Conservation (phyloP, 2,113 vertebrate species). For the Apeltes quadracus region DNA sequence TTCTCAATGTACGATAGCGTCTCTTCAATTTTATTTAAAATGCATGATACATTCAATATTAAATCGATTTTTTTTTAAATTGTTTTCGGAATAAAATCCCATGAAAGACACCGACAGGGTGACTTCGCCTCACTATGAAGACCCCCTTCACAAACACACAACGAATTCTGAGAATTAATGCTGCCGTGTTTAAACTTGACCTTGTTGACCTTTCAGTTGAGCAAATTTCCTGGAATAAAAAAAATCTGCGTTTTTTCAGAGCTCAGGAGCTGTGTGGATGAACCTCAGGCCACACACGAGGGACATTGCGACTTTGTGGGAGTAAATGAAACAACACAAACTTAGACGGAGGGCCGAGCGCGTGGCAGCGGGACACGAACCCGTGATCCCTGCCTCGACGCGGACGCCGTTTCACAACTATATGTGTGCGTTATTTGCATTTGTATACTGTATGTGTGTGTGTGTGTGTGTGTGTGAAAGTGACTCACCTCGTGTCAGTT, state of each 20-base stretch:
- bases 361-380: conserved; percentile 32
- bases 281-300: conserved; percentile 4
- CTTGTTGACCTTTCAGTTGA: conserved; percentile 14
- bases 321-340: conserved; percentile 16
- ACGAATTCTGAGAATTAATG: neutral
- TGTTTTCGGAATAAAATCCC: neutral
- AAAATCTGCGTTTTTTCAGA: too few species aligned
- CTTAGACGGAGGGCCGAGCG: conserved; percentile 40
- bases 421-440: conserved; percentile 25
- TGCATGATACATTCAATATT: too few species aligned
- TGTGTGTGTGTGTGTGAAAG: conserved; percentile 57
- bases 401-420: conserved; percentile 47
- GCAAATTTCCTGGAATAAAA: too few species aligned
- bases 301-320: conserved; percentile 20
- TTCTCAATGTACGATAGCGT: too few species aligned
- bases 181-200: conserved; percentile 31
- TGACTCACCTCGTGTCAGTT: conserved; percentile 78
- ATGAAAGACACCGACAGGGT: neutral
- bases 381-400: conserved; percentile 35
- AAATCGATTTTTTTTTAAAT: neutral
- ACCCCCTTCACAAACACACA: neutral
- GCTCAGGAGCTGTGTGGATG: neutral
- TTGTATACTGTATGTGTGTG: conserved; percentile 41
- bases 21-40: too few species aligned
- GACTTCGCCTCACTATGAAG: neutral